Evolutionary conservation across 2,113 vertebrate genomes (phyloP), one percentile per base, ranked within the genome.

Genomic region (Grallaria varia): DNA sequence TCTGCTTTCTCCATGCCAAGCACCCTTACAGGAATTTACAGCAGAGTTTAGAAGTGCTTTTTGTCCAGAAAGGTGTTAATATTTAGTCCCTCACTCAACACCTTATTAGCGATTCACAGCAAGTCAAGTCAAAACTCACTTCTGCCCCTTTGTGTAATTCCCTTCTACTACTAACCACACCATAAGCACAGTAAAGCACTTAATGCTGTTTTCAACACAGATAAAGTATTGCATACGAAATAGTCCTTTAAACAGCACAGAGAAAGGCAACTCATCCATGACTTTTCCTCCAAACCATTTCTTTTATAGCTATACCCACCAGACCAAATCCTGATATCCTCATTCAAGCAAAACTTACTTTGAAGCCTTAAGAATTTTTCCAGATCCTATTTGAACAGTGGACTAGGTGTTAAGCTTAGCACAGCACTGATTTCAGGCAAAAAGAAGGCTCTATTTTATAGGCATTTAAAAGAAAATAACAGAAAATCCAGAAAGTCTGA

Each of bases 71-170:
- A 92, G 19, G 69, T 82, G 75, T 73, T 91, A 79, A 60, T 93
- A 90, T 93, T 91, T 84, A 75, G 53, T 75, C 37, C 71, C n/a
- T 67, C 82, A 75, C 56, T 90, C 64, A 87, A 76, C 77, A 84
- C 37, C 44, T 64, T 66, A 82, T 92, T 75, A 89, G 91, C 7
- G 22, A 95, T 92, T 87, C 93, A 75, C 77, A 90, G 79, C 53
- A 74, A 95, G 87, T 56, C 71, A 82, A 89, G 37, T 27, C 87
- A 89, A 91, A 84, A 63, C 47, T 89, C 64, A 55, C 30, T 89
- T 87, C 47, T 53, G 45, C n/a, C 16, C 8, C 14, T 58, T 39
- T 21, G 17, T 27, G 12, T 35, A 73, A 90, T 64, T 83, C 63
- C 59, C 53, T 69, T 49, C 59, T 45, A 59, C 31, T 75, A 30